Base-by-base conservation (phyloP, 2,113 vertebrate species). In the Etia nguti region DNA sequence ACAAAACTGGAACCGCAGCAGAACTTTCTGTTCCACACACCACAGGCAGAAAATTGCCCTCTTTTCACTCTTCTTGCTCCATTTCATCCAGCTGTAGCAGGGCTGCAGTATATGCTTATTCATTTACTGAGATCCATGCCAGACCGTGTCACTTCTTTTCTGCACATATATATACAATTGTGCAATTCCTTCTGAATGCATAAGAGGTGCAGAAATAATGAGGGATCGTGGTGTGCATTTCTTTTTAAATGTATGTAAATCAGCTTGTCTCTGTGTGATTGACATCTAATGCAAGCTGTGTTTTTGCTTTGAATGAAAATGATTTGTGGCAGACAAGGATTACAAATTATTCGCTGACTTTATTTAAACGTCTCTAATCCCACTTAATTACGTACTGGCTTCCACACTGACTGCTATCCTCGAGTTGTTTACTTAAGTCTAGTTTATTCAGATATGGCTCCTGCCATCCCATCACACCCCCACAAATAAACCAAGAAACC, bases 11-110 rank as follows among this genome's bases (percentile, higher is more conserved):
- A 91, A 80, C 75, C 90, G 84, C 79, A 26, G 81, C 88, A 88
- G 90, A 90, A 93, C 90, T 93, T 93, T 90, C 87, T 92, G 92
- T 93, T 94, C 91, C 90, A 48, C 77, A 88, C 88, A 70, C 60
- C 84, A 46, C 70, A 73, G 54, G 84, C 68, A 88, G 85, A 87
- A 93, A 93, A 94, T 90, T 93, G 85, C 79, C 88, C 79, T 92
- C 87, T 89, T 92, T 93, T 92, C 90, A 88, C 82, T 92, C 62
- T 43, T 75, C 31, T 56, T 79, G 79, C 83, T 92, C 81, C 36
- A 84, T 90, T 92, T 92, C 85, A 81, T 84, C 48, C 80, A 82
- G 80, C 85, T 82, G 18, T 52, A 46, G 75, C 62, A 13, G 80
- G 59, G 79, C 83, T 77, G 79, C 59, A 87, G 54, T 79, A 56